A percentile compares a stretch with the other conserved stretches of the same genome.
phyloP scores from a whole-genome alignment of 2,888 invertebrate genomes.

The Malacosoma neustria region DNA sequence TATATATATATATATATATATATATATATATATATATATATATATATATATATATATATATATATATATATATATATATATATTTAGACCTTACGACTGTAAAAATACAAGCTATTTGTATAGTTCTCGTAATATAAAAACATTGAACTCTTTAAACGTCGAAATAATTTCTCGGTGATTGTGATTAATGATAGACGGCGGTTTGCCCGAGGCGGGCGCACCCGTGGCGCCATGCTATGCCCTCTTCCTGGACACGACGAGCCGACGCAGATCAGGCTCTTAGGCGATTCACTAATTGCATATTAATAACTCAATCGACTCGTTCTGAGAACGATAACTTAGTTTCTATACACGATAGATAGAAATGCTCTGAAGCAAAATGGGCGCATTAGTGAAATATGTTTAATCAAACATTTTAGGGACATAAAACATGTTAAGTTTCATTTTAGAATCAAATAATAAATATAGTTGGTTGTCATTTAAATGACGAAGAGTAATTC shows the following conservation, averaged over 20 bases:
- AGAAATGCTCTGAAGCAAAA: too few species aligned
- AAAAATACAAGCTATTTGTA: conserved; percentile 26
- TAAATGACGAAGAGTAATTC: too few species aligned
- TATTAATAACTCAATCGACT: conserved; percentile 66
- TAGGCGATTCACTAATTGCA: conserved; percentile 55
- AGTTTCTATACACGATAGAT: too few species aligned
- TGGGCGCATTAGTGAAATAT: too few species aligned
- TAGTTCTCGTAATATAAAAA: conserved; percentile 47
- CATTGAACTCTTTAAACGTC: conserved; percentile 58
- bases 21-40: too few species aligned
- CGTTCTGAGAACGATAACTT: conserved; percentile 38
- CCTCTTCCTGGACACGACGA: conserved; percentile 12
- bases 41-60: too few species aligned
- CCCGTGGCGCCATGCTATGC: conserved; percentile 42
- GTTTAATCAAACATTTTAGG: too few species aligned
- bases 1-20: too few species aligned
- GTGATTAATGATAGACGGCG: conserved; percentile 64
- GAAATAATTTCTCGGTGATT: conserved; percentile 67
- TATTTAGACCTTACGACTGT: conserved; percentile 26
- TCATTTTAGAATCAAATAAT: too few species aligned
- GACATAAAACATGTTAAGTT: too few species aligned
- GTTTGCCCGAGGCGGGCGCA: conserved; percentile 24
- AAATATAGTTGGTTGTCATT: too few species aligned
- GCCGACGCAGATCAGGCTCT: conserved; percentile 30
- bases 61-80: too few species aligned